Evolutionary conservation across 2,113 vertebrate species (phyloP).

Genomic region (Nannobrachium achirus): DNA sequence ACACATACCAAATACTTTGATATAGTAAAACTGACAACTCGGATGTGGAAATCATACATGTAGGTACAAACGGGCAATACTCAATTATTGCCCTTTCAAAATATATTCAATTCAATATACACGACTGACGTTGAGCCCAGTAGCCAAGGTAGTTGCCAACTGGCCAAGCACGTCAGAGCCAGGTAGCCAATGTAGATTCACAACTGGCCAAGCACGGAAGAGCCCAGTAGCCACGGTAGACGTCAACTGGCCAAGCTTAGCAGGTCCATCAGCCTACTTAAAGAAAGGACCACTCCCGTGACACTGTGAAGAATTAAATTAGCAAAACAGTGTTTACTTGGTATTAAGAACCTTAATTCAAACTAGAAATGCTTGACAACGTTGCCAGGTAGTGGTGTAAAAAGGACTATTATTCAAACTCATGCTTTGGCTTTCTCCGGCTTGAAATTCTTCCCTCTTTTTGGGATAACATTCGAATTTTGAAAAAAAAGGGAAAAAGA

Average conservation of each 20-base stretch:
- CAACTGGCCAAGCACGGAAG: conserved; percentile 52
- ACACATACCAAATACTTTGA: conserved; percentile 54
- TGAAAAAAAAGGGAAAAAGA: conserved; percentile 1
- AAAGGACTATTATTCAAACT: conserved; percentile 67
- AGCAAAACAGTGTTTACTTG: conserved; percentile 60
- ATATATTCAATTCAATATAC: conserved; percentile 71
- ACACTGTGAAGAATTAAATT: conserved; percentile 42
- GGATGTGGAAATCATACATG: conserved; percentile 57
- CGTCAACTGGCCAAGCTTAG: conserved; percentile 50
- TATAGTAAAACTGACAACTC: conserved; percentile 49
- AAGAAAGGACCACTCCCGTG: conserved; percentile 41
- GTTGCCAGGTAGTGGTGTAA: conserved; percentile 44
- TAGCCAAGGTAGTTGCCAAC: conserved; percentile 67
- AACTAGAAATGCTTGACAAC: conserved; percentile 40
- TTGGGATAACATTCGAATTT: conserved; percentile 65
- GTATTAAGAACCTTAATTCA: conserved; percentile 35
- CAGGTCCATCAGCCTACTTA: conserved; percentile 27
- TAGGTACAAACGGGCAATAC: conserved; percentile 62
- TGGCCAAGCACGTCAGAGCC: conserved; percentile 33
- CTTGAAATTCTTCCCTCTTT: conserved; percentile 50
- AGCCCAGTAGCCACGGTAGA: conserved; percentile 63
- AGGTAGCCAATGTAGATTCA: not conserved
- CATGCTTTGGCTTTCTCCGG: conserved; percentile 78
- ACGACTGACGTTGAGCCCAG: conserved; percentile 51
- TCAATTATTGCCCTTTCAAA: conserved; percentile 54